Evolutionary conservation across 2,113 vertebrate species (phyloP), one percentile per base, ranked within the genome.

Genomic region (Gymnobelideus leadbeateri): DNA sequence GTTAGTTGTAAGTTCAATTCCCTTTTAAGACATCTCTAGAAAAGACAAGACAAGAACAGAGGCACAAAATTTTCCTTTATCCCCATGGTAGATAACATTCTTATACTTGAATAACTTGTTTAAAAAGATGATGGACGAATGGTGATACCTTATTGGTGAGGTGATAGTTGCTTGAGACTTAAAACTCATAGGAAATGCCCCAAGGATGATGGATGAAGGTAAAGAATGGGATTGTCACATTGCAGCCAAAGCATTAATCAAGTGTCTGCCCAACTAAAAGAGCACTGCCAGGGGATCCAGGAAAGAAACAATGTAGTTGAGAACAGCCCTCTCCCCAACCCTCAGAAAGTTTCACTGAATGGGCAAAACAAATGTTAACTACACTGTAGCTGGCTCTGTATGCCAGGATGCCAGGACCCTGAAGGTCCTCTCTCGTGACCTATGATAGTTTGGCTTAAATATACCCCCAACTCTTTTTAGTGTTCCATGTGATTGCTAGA

Each of bases 161-260:
- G 61, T 92, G 95, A 97, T 97, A 97, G 95, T 96, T 98, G 97
- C 96, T 95, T 97, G 97, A 97, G 97, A 98, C 97, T 97, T 0
- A 21, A 96, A 95, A 96, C 95, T 96, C 97, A 52, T 92, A 96
- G 95, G 97, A 98, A 98, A 97, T 90, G 92, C 96, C 53, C 95
- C 95, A 95, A 89, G 94, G 95, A 98, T 98, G 98, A 98, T 98
- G 98, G 98, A 98, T 98, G 98, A 97, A 97, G 98, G 96, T 96
- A 96, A 16, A 91, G 89, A 97, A 0, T 94, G 57, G 97, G 97
- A 97, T 96, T 97, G 98, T 98, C 98, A 98, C 98, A 98, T 97
- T 97, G 93, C 46, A 95, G 96, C 93, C 23, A 89, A 98, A 91
- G 93, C 97, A 98, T 98, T 98, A 98, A 98, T 98, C 98, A 98